Evolutionary conservation across 1,140 invertebrate genomes (phyloP), one percentile per base, ranked within the genome.

Genomic region (Bombus terrestris): DNA sequence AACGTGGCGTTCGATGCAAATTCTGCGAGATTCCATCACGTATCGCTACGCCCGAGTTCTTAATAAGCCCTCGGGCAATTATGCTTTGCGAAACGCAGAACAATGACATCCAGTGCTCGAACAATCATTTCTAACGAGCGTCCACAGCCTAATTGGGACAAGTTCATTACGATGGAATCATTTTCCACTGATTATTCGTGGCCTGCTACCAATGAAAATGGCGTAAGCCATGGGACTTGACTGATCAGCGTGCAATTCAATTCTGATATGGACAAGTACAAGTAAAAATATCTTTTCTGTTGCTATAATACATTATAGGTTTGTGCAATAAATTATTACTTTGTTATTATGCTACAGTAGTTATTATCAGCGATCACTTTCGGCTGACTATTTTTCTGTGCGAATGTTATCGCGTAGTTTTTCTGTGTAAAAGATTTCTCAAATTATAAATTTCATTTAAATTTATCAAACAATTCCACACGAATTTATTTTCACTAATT

Each of bases 61-160:
- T 85, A 85, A 85, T 85, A 80, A 72, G 39, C 76, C 18, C 12
- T 1, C 41, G 28, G 25, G 59, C 35, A 77, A 77, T 77, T 77
- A 62, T 9, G 64, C 57, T 62, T 77, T 77, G 75, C 75, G 75
- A 62, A 77, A 76, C 53, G 53, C 22, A 32, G 28, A 76, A 84
- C 83, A 85, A 85, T 80, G 83, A 80, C 83, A 71, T n/a, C 64
- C 64, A 71, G 4, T 12, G 43, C 3, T 28, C 22, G 66, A 57
- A 81, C 78, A 37, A 85, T 85, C 69, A 74, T 74, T 68, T 85
- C 68, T 81, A 85, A 85, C 53, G 59, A 85, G 71, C 71, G 41
- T 71, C 47, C 59, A 53, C 32, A 15, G 18, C 68, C 76, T 85
- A 85, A 85, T 85, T 85, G 76, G 83, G 83, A 85, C 83, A 85